Percentiles rank a stretch among this genome's conserved stretches.
Evolutionary conservation across 2,888 invertebrate genomes (phyloP).

Genomic region (Patella ulyssiponensis): DNA sequence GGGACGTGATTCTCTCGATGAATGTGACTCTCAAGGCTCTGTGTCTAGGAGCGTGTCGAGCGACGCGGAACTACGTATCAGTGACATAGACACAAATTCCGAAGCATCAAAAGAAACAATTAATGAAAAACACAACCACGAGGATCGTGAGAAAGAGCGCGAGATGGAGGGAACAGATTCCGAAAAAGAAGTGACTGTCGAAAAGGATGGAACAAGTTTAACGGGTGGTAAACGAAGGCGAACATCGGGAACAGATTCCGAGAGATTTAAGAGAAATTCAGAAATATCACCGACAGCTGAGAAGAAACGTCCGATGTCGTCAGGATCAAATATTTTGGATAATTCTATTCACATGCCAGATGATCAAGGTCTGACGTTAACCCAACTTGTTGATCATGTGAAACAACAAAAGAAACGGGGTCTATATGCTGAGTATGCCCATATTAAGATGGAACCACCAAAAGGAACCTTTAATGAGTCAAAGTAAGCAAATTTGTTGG

Average conservation of each 20-base stretch:
- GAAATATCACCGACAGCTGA: conserved; percentile 26
- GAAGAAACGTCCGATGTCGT: conserved; percentile 57
- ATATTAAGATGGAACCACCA: conserved; percentile 87
- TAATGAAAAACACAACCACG: conserved; percentile 79
- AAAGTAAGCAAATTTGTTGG: conserved; percentile 76
- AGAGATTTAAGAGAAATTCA: conserved; percentile 37
- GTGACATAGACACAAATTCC: conserved; percentile 58
- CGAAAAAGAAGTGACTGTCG: conserved; percentile 53
- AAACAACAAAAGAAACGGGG: conserved; percentile 85
- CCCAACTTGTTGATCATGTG: conserved; percentile 84
- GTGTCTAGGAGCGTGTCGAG: conserved; percentile 52
- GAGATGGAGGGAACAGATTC: conserved; percentile 49
- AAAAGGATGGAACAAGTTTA: conserved; percentile 43
- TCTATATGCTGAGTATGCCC: conserved; percentile 88
- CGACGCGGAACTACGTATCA: conserved; percentile 54
- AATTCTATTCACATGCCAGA: conserved; percentile 67
- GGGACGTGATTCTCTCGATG: conserved; percentile 26
- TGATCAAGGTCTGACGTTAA: conserved; percentile 76
- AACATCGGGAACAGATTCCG: conserved; percentile 25
- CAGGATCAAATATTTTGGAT: conserved; percentile 53
- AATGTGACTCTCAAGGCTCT: conserved; percentile 31
- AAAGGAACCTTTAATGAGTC: conserved; percentile 90
- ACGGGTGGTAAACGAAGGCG: conserved; percentile 25
- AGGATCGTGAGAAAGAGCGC: conserved; percentile 72
- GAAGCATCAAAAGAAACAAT: conserved; percentile 64